phyloP scores from a whole-genome alignment of 2,797 vertebrate species.

The Coregonus ussuriensis region DNA sequence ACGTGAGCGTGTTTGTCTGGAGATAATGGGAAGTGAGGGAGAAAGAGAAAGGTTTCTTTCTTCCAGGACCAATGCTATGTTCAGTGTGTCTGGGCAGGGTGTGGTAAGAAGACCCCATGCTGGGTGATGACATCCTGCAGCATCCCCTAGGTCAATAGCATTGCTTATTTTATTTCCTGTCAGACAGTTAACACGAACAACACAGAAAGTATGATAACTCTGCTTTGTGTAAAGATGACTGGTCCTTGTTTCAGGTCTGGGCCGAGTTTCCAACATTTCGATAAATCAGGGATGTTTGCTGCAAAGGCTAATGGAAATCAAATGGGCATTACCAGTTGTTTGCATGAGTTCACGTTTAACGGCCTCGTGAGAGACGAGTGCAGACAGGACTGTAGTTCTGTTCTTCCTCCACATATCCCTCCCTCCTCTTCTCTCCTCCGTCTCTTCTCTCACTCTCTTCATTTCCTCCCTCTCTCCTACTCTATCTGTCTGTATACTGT shows the following conservation, averaged over 20 bases:
- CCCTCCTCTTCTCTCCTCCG: not conserved
- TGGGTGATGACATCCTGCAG: conserved; percentile 5
- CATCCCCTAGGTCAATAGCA: conserved; percentile 4
- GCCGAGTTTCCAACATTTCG: not conserved
- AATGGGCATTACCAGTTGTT: conserved; percentile 9
- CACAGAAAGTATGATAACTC: not conserved
- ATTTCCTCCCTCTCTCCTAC: conserved; percentile 20
- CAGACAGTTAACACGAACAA: conserved; percentile 8
- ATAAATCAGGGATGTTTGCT: conserved; percentile 1
- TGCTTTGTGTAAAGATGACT: not conserved
- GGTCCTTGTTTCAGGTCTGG: not conserved
- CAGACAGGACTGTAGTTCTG: conserved; percentile 2
- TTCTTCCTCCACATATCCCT: not conserved
- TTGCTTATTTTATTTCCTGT: conserved; percentile 13
- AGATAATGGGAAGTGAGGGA: not conserved
- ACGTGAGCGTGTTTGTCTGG: not conserved
- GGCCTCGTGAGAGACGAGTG: conserved; percentile 5
- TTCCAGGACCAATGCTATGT: not conserved
- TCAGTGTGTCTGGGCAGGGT: not conserved
- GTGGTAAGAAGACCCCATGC: too few species aligned
- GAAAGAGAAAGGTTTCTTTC: not conserved
- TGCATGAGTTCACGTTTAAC: conserved; percentile 11
- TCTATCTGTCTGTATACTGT: conserved; percentile 54
- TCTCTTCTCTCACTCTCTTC: not conserved
- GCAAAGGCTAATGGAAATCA: not conserved